These are phyloP conservation scores for Antechinus flavipes DNA, from an alignment of 2,113 vertebrate species.

Conservation along the genomic window DNA sequence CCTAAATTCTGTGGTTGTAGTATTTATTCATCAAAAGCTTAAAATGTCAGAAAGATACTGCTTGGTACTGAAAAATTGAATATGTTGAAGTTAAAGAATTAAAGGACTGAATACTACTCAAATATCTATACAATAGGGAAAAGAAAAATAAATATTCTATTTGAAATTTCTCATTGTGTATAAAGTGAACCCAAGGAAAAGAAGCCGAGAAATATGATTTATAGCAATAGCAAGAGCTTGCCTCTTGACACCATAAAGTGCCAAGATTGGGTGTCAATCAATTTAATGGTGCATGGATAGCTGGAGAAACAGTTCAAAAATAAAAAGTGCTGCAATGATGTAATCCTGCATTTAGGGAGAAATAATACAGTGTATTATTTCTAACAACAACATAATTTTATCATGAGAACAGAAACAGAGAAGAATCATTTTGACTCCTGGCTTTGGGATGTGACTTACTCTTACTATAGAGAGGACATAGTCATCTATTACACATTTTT, in stretches of 20 bases:
- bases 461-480: not conserved
- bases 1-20: conserved; percentile 5
- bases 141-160: conserved; percentile 76
- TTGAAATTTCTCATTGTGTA: conserved; percentile 81
- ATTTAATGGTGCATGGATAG: conserved; percentile 52
- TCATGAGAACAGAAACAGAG: not conserved
- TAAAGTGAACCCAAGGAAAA: conserved; percentile 79
- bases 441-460: not conserved
- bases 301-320: conserved; percentile 47
- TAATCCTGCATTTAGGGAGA: conserved; percentile 16
- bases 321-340: conserved; percentile 34
- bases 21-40: conserved; percentile 29
- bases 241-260: conserved; percentile 65
- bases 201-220: conserved; percentile 77
- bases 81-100: conserved; percentile 69
- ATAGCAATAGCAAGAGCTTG: conserved; percentile 67
- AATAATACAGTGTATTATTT: not conserved
- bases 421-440: not conserved
- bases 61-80: conserved; percentile 68
- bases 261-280: conserved; percentile 70
- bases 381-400: not conserved
- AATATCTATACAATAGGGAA: conserved; percentile 60
- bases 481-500: not conserved
- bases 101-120: conserved; percentile 68
- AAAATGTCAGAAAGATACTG: conserved; percentile 61